Evolutionary conservation across 2,888 invertebrate genomes (phyloP).

Genomic region (Sialis fuliginosa): DNA sequence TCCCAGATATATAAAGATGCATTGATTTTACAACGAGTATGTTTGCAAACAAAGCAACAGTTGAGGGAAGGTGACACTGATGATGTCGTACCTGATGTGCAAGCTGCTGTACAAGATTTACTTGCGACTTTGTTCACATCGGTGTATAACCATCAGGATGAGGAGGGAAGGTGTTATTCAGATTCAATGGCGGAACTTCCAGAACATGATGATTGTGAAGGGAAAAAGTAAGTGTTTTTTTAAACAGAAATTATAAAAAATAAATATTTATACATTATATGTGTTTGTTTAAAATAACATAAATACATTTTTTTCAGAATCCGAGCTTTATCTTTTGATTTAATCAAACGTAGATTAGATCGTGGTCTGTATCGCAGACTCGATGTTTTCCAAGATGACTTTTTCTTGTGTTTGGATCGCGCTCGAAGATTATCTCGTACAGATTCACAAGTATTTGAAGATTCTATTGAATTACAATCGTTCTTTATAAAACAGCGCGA

Average conservation of each 20-base stretch:
- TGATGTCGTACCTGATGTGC: conserved; percentile 77
- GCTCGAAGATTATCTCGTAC: conserved; percentile 76
- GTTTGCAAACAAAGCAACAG: conserved; percentile 80
- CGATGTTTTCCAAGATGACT: conserved; percentile 91
- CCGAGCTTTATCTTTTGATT: conserved; percentile 74
- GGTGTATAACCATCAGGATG: conserved; percentile 91
- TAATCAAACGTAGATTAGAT: conserved; percentile 84
- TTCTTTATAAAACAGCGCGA: conserved; percentile 70
- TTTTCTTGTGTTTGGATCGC: conserved; percentile 82
- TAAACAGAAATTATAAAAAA: background rate
- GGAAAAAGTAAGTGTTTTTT: conserved; percentile 32
- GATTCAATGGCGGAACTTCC: conserved; percentile 90
- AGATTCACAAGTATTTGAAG: conserved; percentile 91
- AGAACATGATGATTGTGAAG: conserved; percentile 64
- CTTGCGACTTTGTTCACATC: conserved; percentile 81
- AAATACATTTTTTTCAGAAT: conserved; percentile 39
- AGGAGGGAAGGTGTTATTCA: conserved; percentile 89
- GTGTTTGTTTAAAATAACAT: too few relatives aligned
- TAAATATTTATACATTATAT: background rate
- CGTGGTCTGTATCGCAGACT: conserved; percentile 81
- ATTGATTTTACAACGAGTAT: conserved; percentile 75
- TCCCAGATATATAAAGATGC: conserved; percentile 97
- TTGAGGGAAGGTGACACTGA: conserved; percentile 58
- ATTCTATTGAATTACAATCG: conserved; percentile 81
- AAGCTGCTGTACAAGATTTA: conserved; percentile 77